phyloP scores from a whole-genome alignment of 2,888 invertebrate genomes.

The Orchesella flavescens region DNA sequence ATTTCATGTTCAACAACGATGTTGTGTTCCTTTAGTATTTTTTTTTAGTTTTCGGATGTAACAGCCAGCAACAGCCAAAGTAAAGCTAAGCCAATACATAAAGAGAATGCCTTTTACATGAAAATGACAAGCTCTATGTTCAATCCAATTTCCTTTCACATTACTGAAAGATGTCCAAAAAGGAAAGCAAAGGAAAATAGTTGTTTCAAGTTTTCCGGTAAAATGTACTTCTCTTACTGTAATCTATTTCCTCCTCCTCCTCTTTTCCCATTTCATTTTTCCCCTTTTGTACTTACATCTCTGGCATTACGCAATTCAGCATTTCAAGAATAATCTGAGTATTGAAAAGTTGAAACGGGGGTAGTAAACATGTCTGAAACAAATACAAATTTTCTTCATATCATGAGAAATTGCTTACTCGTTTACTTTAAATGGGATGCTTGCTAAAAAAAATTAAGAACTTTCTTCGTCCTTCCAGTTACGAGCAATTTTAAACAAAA shows the following conservation, averaged over 20 bases:
- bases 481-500: too few species aligned
- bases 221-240: slow-evolving; percentile 54
- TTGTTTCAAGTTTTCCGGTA: slow-evolving; percentile 66
- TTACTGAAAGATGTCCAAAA: slow-evolving; percentile 60
- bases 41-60: background rate
- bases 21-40: slow-evolving; percentile 26
- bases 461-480: too few species aligned
- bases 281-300: slow-evolving; percentile 37
- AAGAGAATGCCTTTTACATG: slow-evolving; percentile 38
- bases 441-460: too few species aligned
- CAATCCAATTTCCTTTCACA: slow-evolving; percentile 65
- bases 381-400: slow-evolving; percentile 61
- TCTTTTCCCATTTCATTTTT: slow-evolving; percentile 40
- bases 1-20: slow-evolving; percentile 53
- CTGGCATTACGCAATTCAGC: slow-evolving; percentile 62
- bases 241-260: slow-evolving; percentile 61
- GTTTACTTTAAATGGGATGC: too few species aligned
- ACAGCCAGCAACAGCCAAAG: slow-evolving; percentile 7
- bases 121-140: slow-evolving; percentile 62
- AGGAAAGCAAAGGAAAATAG: slow-evolving; percentile 63
- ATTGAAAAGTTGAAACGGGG: slow-evolving; percentile 52
- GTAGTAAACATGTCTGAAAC: slow-evolving; percentile 63
- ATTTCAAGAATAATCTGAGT: slow-evolving; percentile 59
- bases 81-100: slow-evolving; percentile 11
- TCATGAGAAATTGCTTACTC: too few species aligned